Conservation (phyloP, 2,113 vertebrate species). For the Aegithalos caudatus region DNA sequence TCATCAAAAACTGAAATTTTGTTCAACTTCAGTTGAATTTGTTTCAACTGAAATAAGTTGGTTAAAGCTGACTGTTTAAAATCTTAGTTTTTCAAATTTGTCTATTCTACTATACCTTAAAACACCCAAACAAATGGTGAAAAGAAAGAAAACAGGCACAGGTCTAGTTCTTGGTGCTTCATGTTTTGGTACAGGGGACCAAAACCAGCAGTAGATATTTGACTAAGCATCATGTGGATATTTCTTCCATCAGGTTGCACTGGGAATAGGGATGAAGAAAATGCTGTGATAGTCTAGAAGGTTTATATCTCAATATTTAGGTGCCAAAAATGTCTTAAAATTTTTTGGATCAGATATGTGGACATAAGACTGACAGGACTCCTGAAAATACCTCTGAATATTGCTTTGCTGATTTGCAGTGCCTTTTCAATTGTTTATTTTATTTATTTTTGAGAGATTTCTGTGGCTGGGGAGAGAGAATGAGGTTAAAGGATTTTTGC, state of each 20-base stretch:
- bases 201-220: not conserved
- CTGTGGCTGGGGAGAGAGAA: not conserved
- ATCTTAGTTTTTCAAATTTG: not conserved
- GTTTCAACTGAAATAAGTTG: not conserved
- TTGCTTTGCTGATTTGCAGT: not conserved
- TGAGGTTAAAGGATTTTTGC: not conserved
- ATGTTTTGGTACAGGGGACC: not conserved
- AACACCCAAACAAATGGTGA: not conserved
- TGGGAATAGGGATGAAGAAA: not conserved
- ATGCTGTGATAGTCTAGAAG: not conserved
- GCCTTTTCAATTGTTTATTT: not conserved
- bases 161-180: not conserved
- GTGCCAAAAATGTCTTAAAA: not conserved
- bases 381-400: not conserved
- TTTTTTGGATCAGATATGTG: not conserved
- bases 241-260: not conserved
- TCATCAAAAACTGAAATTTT: not conserved
- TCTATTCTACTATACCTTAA: not conserved
- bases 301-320: not conserved
- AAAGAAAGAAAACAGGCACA: not conserved
- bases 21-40: not conserved
- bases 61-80: not conserved
- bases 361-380: not conserved
- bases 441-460: not conserved
- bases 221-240: not conserved